Percentiles rank a stretch among this genome's conserved stretches.
These are phyloP conservation scores for Chaetorhynchus papuensis DNA, from an alignment of 2,113 vertebrate genomes.

Conservation along the genomic window DNA sequence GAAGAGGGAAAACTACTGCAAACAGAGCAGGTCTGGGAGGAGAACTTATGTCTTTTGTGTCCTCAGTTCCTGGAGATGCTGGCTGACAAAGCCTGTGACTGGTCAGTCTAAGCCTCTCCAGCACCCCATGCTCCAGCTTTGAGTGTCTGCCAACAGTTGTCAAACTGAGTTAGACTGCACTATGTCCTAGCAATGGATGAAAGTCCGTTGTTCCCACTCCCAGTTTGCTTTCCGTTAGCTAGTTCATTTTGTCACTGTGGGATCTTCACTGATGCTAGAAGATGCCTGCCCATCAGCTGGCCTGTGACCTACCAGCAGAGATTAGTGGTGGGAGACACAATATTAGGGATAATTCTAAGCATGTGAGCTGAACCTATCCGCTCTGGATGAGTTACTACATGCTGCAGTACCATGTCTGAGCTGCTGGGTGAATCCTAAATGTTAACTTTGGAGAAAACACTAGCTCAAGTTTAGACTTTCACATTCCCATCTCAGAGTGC, in stretches of 20 bases:
- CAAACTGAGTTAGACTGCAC: background rate
- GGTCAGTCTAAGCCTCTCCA: background rate
- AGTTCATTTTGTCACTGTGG: background rate
- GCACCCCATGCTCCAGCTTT: background rate
- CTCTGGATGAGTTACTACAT: background rate
- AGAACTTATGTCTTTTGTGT: background rate
- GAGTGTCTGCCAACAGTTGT: background rate
- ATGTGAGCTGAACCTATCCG: background rate
- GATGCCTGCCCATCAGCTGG: background rate
- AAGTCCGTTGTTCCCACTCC: background rate
- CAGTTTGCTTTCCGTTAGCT: background rate
- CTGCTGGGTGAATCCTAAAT: background rate
- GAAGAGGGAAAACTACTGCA: background rate
- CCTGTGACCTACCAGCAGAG: background rate
- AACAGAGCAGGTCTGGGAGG: background rate
- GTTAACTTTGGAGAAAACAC: background rate
- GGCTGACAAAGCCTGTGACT: background rate
- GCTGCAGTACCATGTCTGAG: background rate
- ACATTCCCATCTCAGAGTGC: background rate
- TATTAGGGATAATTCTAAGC: background rate
- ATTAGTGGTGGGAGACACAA: background rate
- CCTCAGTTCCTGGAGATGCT: background rate
- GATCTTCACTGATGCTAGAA: background rate
- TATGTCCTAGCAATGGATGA: background rate
- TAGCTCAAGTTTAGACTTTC: background rate